A percentile compares a stretch with the other conserved stretches of the same genome.
Evolutionary conservation across 1,140 invertebrate genomes (phyloP).

Genomic region (Drosophila fuyamai): DNA sequence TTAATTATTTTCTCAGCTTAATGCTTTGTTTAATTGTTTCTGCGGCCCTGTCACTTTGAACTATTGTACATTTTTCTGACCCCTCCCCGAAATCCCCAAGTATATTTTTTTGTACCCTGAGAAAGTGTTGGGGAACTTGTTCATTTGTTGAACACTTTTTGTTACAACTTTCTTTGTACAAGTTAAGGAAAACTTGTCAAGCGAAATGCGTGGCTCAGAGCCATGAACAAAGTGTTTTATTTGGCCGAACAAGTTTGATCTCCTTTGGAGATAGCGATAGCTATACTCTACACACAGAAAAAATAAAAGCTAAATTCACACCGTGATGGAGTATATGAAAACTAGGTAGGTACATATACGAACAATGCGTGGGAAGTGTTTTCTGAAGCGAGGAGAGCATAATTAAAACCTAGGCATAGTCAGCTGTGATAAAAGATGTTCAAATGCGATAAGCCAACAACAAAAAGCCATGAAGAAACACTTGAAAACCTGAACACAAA

Average conservation of each 20-base stretch:
- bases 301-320: conserved; percentile 27
- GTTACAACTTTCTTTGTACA: conserved; percentile 44
- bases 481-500: conserved; percentile 14
- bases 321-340: conserved; percentile 16
- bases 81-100: not conserved
- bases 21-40: not conserved
- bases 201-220: conserved; percentile 11
- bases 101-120: conserved; percentile 17
- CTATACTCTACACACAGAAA: not conserved
- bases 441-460: conserved; percentile 31
- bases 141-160: conserved; percentile 22
- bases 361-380: conserved; percentile 70
- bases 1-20: not conserved
- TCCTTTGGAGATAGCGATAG: conserved; percentile 16
- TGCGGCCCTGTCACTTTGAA: conserved; percentile 16
- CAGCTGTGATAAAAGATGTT: conserved; percentile 46
- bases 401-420: conserved; percentile 63
- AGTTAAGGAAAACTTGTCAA: conserved; percentile 32
- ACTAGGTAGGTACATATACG: conserved; percentile 10
- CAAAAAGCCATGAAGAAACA: conserved; percentile 16
- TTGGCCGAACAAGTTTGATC: conserved; percentile 30
- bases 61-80: conserved; percentile 19
- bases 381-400: conserved; percentile 50
- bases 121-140: conserved; percentile 39
- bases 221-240: conserved; percentile 26